Conservation (phyloP, 2,888 invertebrate genomes). For the Strigamia maritima region DNA sequence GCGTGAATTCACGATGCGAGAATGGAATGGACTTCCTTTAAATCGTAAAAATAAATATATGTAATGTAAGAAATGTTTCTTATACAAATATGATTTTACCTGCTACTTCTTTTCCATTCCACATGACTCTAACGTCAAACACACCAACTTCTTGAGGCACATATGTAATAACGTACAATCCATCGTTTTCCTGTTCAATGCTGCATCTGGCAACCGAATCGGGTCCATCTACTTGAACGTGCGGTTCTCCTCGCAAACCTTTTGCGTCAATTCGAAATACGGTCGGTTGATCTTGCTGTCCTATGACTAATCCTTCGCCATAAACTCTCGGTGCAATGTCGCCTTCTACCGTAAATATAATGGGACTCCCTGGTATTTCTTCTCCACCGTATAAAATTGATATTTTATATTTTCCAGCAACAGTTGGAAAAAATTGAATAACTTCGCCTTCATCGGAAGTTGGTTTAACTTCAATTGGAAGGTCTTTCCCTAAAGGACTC, state of each 20-base stretch:
- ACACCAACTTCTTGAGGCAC: constrained; percentile 86
- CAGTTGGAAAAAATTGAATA: constrained; percentile 78
- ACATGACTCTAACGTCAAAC: constrained; percentile 80
- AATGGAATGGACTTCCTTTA: constrained; percentile 78
- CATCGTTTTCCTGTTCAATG: constrained; percentile 56
- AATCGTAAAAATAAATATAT: background rate
- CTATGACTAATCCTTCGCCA: constrained; percentile 60
- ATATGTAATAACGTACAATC: constrained; percentile 85
- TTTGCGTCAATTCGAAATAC: constrained; percentile 58
- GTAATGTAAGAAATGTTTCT: background rate
- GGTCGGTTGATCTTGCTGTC: constrained; percentile 56
- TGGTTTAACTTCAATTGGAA: constrained; percentile 69
- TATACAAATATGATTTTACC: constrained; percentile 48
- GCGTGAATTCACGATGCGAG: constrained; percentile 70
- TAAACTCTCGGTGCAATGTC: constrained; percentile 61
- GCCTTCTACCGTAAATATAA: constrained; percentile 60
- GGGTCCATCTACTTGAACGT: constrained; percentile 58
- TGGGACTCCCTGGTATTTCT: constrained; percentile 59
- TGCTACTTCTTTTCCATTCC: constrained; percentile 58
- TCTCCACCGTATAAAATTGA: constrained; percentile 60
- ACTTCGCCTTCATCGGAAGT: constrained; percentile 58
- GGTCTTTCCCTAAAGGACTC: constrained; percentile 76
- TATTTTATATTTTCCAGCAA: constrained; percentile 73
- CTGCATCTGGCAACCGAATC: constrained; percentile 60
- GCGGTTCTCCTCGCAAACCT: constrained; percentile 56